These are phyloP conservation scores for Mesoclemmys tuberculata DNA, from an alignment of 2,113 vertebrate genomes.

Conservation along the genomic window DNA sequence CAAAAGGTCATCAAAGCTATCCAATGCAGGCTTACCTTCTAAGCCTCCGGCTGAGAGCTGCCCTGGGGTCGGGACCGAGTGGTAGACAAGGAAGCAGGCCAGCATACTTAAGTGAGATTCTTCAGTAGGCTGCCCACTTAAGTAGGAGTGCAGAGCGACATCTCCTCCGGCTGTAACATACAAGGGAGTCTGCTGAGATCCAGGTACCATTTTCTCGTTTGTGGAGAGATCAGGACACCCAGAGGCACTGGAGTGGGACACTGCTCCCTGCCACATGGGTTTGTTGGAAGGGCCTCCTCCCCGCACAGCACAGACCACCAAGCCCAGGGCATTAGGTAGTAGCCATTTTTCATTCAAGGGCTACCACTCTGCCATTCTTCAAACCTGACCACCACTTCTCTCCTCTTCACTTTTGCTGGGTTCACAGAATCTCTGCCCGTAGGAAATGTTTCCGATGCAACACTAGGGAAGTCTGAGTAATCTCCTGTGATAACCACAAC, in stretches of 20 bases:
- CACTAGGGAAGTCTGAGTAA: neutral
- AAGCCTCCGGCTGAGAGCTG: constrained; percentile 81
- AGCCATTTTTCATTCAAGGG: neutral
- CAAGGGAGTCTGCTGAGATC: neutral
- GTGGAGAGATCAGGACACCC: neutral
- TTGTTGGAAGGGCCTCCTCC: rapidly evolving
- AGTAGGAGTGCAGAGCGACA: constrained; percentile 82
- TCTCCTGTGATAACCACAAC: rapidly evolving
- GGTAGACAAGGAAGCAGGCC: constrained; percentile 93
- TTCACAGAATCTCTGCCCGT: rapidly evolving
- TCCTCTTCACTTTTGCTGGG: neutral
- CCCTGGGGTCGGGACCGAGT: constrained; percentile 86
- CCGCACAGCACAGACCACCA: neutral
- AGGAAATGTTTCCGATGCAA: neutral
- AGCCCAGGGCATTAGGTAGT: neutral
- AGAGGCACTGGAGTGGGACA: neutral
- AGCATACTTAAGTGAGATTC: constrained; percentile 82
- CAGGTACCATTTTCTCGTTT: neutral
- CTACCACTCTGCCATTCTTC: neutral
- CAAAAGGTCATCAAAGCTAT: neutral
- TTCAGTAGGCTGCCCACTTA: constrained; percentile 79
- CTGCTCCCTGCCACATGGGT: neutral
- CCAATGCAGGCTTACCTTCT: constrained; percentile 81
- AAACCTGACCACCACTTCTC: neutral
- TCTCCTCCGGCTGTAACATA: constrained; percentile 83